Evolutionary conservation across 2,113 vertebrate species (phyloP).

Genomic region (Nycticorax nycticorax): DNA sequence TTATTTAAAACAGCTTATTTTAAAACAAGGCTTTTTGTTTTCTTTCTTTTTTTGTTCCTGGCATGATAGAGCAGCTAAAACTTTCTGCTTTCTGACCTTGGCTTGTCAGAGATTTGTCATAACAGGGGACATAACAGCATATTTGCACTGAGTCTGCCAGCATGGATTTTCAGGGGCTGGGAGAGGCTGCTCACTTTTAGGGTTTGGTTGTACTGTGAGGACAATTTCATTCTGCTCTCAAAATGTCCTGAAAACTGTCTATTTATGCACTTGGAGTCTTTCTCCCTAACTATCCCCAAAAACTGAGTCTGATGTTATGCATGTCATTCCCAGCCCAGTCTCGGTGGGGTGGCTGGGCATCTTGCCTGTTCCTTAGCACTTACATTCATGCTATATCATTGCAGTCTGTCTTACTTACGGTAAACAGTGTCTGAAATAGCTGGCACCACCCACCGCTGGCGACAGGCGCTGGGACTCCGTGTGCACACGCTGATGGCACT

Average conservation of each 20-base stretch:
- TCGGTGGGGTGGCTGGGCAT: not conserved
- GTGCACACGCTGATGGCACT: rapidly evolving
- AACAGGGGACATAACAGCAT: not conserved
- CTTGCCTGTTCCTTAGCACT: not conserved
- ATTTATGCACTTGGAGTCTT: not conserved
- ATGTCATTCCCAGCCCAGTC: not conserved
- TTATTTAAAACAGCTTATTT: slow-evolving; percentile 23
- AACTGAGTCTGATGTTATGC: not conserved
- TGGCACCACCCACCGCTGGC: not conserved
- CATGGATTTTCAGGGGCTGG: not conserved
- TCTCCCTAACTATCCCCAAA: not conserved
- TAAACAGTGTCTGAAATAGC: not conserved
- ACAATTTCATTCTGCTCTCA: not conserved
- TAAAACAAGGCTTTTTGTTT: not conserved
- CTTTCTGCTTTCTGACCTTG: not conserved
- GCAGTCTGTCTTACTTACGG: not conserved
- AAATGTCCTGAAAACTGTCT: not conserved
- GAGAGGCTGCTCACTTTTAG: not conserved
- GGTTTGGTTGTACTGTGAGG: not conserved
- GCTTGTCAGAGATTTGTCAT: not conserved
- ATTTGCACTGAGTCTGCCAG: not conserved
- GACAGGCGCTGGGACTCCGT: not conserved
- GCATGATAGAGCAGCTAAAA: not conserved
- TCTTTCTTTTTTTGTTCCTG: not conserved
- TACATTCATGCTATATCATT: not conserved